Percentiles rank a stretch among this genome's conserved stretches.
Conservation (phyloP, 1,140 invertebrate species). For the Teleogryllus occipitalis region DNA sequence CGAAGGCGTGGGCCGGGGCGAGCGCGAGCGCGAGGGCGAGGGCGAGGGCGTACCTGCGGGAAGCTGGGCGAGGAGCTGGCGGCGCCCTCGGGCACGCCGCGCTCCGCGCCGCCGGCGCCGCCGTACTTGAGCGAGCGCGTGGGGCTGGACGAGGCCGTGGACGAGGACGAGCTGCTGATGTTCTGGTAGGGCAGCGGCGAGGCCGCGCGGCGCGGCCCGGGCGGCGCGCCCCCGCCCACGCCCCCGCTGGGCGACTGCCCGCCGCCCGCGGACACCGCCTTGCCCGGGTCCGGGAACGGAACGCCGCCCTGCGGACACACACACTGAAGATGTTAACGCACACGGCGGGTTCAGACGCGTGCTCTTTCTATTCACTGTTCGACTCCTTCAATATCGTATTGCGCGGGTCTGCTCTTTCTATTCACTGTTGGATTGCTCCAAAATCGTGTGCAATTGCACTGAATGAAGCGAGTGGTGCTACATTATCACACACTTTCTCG, state of each 20-base stretch:
- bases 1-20: no score
- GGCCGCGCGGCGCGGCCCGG: not conserved
- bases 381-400: no score
- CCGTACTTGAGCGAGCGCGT: slow-evolving; percentile 2
- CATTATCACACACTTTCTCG: no score
- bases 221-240: not conserved
- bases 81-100: slow-evolving; percentile 35
- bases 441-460: no score
- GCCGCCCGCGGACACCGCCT: not conserved
- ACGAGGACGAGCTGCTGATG: slow-evolving; percentile 14
- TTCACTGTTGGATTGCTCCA: no score
- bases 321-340: slow-evolving; percentile 12
- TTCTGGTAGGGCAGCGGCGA: slow-evolving; percentile 8
- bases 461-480: no score
- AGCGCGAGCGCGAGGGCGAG: no score
- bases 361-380: not conserved
- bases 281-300: slow-evolving; percentile 21
- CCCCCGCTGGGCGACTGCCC: slow-evolving; percentile 10
- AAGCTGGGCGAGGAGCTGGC: slow-evolving; percentile 36
- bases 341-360: slow-evolving; percentile 14
- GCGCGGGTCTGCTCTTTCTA: no score
- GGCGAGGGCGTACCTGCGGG: no score
- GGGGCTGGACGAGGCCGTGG: not conserved
- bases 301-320: slow-evolving; percentile 20
- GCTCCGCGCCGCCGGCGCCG: slow-evolving; percentile 22